Percentiles rank a stretch among this genome's conserved stretches.
Evolutionary conservation across 2,113 vertebrate genomes (phyloP).

Genomic region (Zootoca vivipara): DNA sequence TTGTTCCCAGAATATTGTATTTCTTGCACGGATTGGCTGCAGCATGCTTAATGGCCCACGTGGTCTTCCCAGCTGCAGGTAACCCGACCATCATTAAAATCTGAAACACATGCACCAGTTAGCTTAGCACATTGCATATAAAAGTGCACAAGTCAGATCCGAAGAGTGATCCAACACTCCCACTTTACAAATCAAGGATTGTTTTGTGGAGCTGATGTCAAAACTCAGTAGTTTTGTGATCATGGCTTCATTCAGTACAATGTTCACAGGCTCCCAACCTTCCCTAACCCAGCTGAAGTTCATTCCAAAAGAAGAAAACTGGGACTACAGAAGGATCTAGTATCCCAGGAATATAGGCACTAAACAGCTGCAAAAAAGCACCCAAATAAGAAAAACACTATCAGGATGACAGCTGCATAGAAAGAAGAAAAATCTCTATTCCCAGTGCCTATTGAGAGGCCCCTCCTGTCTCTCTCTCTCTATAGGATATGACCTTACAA

Average conservation of each 20-base stretch:
- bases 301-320: background rate
- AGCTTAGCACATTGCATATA: too few relatives aligned
- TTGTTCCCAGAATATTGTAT: slow-evolving; percentile 93
- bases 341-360: background rate
- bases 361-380: background rate
- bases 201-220: too few relatives aligned
- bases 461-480: background rate
- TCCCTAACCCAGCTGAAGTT: background rate
- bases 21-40: slow-evolving; percentile 86
- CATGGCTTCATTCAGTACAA: background rate
- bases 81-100: slow-evolving; percentile 94
- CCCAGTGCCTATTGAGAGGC: background rate
- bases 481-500: too few relatives aligned
- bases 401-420: too few relatives aligned
- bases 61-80: slow-evolving; percentile 90
- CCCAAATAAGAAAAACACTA: background rate
- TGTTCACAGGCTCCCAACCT: background rate
- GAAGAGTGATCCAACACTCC: background rate
- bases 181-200: background rate
- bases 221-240: too few relatives aligned
- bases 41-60: slow-evolving; percentile 87
- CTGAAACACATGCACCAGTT: slow-evolving; percentile 56
- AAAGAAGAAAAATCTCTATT: background rate
- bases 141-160: too few relatives aligned
- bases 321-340: too few relatives aligned